phyloP scores from a whole-genome alignment of 2,797 vertebrate species.

The Diceros bicornis region DNA sequence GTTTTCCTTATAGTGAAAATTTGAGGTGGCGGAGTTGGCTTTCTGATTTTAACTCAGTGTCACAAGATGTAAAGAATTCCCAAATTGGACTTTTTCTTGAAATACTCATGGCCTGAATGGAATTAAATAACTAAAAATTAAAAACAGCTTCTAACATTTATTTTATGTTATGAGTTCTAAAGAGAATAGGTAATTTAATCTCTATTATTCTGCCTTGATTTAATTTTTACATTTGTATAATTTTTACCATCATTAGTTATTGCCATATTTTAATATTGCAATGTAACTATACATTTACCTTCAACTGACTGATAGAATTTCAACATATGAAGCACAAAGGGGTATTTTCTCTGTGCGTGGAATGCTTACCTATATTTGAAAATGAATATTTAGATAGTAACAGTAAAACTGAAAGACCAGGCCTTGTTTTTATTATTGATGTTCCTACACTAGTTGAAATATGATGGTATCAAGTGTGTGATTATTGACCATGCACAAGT shows the following conservation, averaged over 20 bases:
- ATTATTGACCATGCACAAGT: background rate
- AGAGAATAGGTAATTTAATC: background rate
- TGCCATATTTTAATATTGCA: background rate
- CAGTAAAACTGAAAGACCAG: background rate
- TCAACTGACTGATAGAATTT: slow-evolving; percentile 23
- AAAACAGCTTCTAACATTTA: background rate
- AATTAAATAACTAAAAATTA: slow-evolving; percentile 49
- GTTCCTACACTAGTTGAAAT: background rate
- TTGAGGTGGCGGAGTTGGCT: background rate
- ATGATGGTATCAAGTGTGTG: background rate
- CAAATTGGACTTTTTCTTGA: slow-evolving; percentile 19
- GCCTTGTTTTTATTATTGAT: background rate
- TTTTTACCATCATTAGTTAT: slow-evolving; percentile 3
- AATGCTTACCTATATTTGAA: slow-evolving; percentile 39
- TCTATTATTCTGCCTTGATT: slow-evolving; percentile 1
- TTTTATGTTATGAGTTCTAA: slow-evolving; percentile 41
- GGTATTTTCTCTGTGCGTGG: background rate
- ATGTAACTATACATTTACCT: background rate
- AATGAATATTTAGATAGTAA: background rate
- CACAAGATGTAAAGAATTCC: background rate
- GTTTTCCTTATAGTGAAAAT: slow-evolving; percentile 51
- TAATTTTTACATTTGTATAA: slow-evolving; percentile 15
- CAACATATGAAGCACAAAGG: background rate
- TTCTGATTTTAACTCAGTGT: slow-evolving; percentile 56
- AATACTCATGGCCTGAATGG: background rate